Evolutionary conservation across 1,140 invertebrate species (phyloP), one percentile per base, ranked within the genome.

Genomic region (Aradophagus sp.): DNA sequence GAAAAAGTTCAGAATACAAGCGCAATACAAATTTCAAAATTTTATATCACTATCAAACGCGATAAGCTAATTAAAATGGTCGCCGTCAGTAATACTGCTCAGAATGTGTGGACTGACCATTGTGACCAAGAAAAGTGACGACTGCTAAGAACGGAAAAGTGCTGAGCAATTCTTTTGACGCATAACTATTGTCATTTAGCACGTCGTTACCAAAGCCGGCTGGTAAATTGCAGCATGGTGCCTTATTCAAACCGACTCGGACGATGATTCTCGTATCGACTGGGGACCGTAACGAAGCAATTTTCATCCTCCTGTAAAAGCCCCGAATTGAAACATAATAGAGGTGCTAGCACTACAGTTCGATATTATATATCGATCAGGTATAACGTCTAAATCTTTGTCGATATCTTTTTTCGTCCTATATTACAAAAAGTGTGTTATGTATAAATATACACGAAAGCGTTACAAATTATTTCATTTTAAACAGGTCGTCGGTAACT

Each of bases 201-300:
- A 55, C 39, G 13, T 59, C 47, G 48, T 55, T 55, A 61, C 48
- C 13, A 56, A 11, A 31, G 32, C 71, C 38, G 59, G 53, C 41
- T 59, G 44, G 41, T 63, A 45, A 65, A 53, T 41, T 53, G 42
- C 55, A 59, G 11, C 15, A 27, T 39, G 32, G 38, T 23, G 36
- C 27, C 38, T 59, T 34, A 70, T 71, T 71, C 61, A 72, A 32
- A 7, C 17, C 1, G 14, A n/a, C 6, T 23, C 16, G 27, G 11
- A 42, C 14, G 52, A 70, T 53, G 59, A 56, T 45, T 63, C 29
- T 63, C 29, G 26, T 39, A 73, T 56, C 50, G 56, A 62, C 39
- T 56, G 41, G 65, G 32, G 47, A 55, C 65, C 59, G 55, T 63
- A 74, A 62, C 59, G 55, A 74, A 70, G 45, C 47, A 66, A 65